A percentile compares a stretch with the other conserved stretches of the same genome.
These are phyloP conservation scores for Pseudanteris insignis DNA, from an alignment of 2,888 invertebrate species.

Conservation along the genomic window DNA sequence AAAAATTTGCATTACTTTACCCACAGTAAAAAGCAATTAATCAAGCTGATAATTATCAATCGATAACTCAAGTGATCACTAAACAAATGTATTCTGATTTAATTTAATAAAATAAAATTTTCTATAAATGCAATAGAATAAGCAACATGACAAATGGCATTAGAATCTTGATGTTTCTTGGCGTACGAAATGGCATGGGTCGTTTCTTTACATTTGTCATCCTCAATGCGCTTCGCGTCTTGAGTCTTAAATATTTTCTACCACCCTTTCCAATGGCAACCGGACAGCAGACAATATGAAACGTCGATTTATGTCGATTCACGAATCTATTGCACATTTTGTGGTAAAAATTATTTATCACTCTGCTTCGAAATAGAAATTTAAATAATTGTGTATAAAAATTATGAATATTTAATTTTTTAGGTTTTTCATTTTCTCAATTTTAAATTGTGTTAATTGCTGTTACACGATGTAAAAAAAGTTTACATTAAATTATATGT, in stretches of 20 bases:
- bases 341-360: constrained; percentile 25
- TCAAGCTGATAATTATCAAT: too few species aligned
- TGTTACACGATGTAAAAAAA: too few species aligned
- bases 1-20: too few species aligned
- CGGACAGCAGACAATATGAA: constrained; percentile 9
- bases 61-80: too few species aligned
- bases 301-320: constrained; percentile 27
- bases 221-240: constrained; percentile 16
- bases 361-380: constrained; percentile 24
- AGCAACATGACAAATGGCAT: constrained; percentile 33
- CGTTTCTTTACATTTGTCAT: constrained; percentile 33
- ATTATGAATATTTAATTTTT: too few species aligned
- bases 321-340: constrained; percentile 18
- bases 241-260: constrained; percentile 31
- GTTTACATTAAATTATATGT: too few species aligned
- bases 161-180: constrained; percentile 12
- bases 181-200: constrained; percentile 13
- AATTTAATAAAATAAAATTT: too few species aligned
- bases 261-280: constrained; percentile 9
- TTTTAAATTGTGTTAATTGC: too few species aligned
- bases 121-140: constrained; percentile 20
- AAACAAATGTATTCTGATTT: too few species aligned
- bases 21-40: too few species aligned
- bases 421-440: too few species aligned
- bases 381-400: too few species aligned